phyloP scores from a whole-genome alignment of 2,113 vertebrate species.

The Tenrec ecaudatus region DNA sequence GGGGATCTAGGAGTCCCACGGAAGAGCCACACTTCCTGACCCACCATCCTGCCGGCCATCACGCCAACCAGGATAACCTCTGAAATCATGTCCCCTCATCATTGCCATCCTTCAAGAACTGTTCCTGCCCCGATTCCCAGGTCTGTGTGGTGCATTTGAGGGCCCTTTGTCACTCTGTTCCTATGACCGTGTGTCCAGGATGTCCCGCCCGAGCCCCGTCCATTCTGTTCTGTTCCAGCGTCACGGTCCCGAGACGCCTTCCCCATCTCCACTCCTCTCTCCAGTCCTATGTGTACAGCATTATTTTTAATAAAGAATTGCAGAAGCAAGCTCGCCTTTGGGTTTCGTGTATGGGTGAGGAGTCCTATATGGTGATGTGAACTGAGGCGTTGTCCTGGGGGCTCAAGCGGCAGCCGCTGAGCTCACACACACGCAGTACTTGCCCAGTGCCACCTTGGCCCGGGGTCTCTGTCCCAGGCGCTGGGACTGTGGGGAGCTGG shows the following conservation, averaged over 20 bases:
- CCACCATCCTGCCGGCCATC: conserved; percentile 79
- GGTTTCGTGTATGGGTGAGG: too few species aligned
- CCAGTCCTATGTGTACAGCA: conserved; percentile 99
- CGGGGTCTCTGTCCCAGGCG: too few species aligned
- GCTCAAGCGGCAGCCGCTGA: too few species aligned
- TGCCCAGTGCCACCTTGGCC: too few species aligned
- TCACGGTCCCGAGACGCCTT: conserved; percentile 88
- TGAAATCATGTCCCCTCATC: conserved; percentile 84
- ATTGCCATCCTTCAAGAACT: conserved; percentile 77
- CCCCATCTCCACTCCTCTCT: conserved; percentile 89
- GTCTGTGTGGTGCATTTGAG: conserved; percentile 85
- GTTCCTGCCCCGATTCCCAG: conserved; percentile 85
- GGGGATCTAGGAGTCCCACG: conserved; percentile 78
- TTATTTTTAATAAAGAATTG: conserved; percentile 99
- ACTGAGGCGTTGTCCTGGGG: too few species aligned
- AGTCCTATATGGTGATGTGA: too few species aligned
- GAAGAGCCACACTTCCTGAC: conserved; percentile 80
- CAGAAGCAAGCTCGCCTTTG: conserved; percentile 86
- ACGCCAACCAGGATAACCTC: conserved; percentile 88
- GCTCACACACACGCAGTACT: too few species aligned
- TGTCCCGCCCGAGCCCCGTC: conserved; percentile 89
- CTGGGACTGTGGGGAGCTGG: too few species aligned
- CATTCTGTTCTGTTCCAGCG: conserved; percentile 86
- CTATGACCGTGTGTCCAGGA: conserved; percentile 86
- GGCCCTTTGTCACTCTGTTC: conserved; percentile 84